Evolutionary conservation across 1,140 invertebrate species (phyloP).

Genomic region (Mizuhopecten yessoensis): DNA sequence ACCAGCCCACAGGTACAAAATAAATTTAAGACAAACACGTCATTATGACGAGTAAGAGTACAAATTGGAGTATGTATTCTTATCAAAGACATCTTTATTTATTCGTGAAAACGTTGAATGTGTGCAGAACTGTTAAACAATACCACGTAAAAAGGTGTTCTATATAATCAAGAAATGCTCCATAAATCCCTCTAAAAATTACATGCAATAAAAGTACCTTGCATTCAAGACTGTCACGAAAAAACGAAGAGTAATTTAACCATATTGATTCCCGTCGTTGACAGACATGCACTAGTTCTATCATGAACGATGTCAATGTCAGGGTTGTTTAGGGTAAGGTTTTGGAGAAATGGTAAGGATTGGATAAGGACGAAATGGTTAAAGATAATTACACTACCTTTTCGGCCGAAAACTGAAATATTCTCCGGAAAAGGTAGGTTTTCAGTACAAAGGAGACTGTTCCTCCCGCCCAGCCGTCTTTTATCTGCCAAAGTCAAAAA

Average conservation of each 20-base stretch:
- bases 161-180: too few species aligned
- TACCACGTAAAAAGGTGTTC: too few species aligned
- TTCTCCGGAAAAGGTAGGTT: constrained; percentile 21
- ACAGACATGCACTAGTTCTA: neutral
- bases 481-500: constrained; percentile 40
- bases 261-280: neutral
- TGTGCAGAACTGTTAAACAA: too few species aligned
- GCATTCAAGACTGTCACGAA: neutral
- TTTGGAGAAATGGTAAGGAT: neutral
- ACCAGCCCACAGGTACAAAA: too few species aligned
- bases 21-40: too few species aligned
- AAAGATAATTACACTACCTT: constrained; percentile 10
- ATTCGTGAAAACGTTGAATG: too few species aligned
- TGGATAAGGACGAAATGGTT: neutral
- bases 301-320: neutral
- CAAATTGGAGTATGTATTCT: too few species aligned
- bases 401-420: constrained; percentile 26
- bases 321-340: neutral
- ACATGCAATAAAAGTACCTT: neutral
- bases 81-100: too few species aligned
- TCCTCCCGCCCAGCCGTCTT: constrained; percentile 28
- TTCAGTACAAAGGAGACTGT: neutral
- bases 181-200: too few species aligned
- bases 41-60: too few species aligned
- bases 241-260: neutral